These are phyloP conservation scores for Albula goreensis DNA, from an alignment of 2,113 vertebrate species.

Conservation along the genomic window DNA sequence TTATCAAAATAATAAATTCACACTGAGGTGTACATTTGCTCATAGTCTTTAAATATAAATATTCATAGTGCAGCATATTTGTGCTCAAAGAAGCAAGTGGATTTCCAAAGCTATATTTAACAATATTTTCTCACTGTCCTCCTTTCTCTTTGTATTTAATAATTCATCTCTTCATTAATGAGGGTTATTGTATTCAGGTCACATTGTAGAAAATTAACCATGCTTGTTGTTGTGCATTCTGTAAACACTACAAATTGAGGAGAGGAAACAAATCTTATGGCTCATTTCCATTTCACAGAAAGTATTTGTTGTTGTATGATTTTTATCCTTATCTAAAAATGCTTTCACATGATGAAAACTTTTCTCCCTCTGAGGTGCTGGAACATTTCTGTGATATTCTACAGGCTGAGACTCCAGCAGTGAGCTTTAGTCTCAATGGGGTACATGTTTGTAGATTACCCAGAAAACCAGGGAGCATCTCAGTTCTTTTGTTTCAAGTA, in stretches of 20 bases:
- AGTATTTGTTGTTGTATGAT: not conserved
- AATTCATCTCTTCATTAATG: conserved; percentile 1
- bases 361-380: not conserved
- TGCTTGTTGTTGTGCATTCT: not conserved
- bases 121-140: not conserved
- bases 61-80: conserved; percentile 8
- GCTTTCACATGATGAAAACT: not conserved
- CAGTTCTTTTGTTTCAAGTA: not conserved
- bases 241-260: not conserved
- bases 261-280: not conserved
- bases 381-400: not conserved
- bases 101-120: not conserved
- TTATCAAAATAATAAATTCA: not conserved
- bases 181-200: conserved; percentile 1
- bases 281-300: not conserved
- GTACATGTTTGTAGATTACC: not conserved
- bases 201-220: not conserved
- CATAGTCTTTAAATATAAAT: not conserved
- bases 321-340: not conserved
- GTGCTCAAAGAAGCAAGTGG: not conserved
- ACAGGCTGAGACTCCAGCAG: not conserved
- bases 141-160: not conserved
- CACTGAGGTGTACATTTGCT: not conserved
- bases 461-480: not conserved
- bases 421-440: not conserved